A percentile compares a stretch with the other conserved stretches of the same genome.
Evolutionary conservation across 2,797 vertebrate species (phyloP).

Genomic region (Platyrinchus mystaceus): DNA sequence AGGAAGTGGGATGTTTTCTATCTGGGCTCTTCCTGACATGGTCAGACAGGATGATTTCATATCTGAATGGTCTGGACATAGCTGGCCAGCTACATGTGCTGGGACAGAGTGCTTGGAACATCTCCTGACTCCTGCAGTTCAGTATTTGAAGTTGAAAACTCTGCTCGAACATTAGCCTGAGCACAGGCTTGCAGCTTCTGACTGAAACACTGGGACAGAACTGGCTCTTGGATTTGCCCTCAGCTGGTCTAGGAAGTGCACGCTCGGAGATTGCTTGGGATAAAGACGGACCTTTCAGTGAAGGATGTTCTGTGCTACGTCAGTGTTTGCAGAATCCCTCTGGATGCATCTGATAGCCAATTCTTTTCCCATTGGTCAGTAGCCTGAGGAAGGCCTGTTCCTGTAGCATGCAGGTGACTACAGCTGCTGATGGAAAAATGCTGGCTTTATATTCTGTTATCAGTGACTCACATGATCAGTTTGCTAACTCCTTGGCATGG

Average conservation of each 20-base stretch:
- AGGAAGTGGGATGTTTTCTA: background rate
- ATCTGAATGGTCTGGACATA: background rate
- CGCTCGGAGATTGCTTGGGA: rapidly evolving
- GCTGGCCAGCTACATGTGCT: background rate
- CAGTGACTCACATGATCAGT: background rate
- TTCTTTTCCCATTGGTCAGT: background rate
- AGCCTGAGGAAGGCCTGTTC: background rate
- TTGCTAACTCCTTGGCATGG: background rate
- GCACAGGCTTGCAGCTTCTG: background rate
- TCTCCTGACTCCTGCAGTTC: background rate
- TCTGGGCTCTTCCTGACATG: background rate
- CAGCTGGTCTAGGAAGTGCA: background rate
- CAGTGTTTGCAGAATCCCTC: background rate
- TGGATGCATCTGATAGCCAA: background rate
- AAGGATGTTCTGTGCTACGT: background rate
- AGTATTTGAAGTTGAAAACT: background rate
- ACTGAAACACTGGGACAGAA: background rate
- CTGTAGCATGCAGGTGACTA: background rate
- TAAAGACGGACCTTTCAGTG: background rate
- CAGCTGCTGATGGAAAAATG: background rate
- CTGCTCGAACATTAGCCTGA: background rate
- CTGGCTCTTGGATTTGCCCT: background rate
- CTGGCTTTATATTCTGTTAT: background rate
- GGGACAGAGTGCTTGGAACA: background rate
- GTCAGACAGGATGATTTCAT: background rate